Conservation (phyloP, 2,888 invertebrate genomes). For the Osmoderma eremita region DNA sequence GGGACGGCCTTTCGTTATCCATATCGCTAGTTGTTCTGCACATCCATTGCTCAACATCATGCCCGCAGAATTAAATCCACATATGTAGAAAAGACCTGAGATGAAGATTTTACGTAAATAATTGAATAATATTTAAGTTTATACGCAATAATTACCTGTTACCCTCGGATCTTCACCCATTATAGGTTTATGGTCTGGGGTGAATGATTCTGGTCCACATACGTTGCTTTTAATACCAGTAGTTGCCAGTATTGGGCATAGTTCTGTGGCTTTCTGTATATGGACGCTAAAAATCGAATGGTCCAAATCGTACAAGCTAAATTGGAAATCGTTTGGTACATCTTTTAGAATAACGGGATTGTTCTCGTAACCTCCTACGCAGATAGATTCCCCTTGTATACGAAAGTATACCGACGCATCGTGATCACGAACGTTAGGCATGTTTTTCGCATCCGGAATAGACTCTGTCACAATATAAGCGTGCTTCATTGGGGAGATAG, state of each 20-base stretch:
- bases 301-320: conserved; percentile 86
- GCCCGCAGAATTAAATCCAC: conserved; percentile 90
- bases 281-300: conserved; percentile 86
- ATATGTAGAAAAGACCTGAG: conserved; percentile 82
- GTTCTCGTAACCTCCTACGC: conserved; percentile 87
- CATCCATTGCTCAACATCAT: conserved; percentile 93
- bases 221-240: conserved; percentile 87
- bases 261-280: conserved; percentile 74
- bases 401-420: conserved; percentile 85
- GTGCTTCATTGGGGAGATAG: conserved; percentile 86
- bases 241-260: conserved; percentile 79
- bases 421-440: conserved; percentile 88
- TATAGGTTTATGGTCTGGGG: conserved; percentile 90
- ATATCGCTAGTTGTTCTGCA: conserved; percentile 84
- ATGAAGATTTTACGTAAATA: not conserved
- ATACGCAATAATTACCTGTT: conserved; percentile 62
- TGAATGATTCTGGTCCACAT: conserved; percentile 92
- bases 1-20: conserved; percentile 86
- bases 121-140: not conserved
- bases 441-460: conserved; percentile 76
- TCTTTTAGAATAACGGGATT: conserved; percentile 85
- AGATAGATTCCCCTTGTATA: conserved; percentile 83
- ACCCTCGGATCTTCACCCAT: conserved; percentile 80
- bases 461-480: conserved; percentile 86
- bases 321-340: conserved; percentile 81